phyloP scores from a whole-genome alignment of 1,140 invertebrate genomes.

The Drosophila sechellia region DNA sequence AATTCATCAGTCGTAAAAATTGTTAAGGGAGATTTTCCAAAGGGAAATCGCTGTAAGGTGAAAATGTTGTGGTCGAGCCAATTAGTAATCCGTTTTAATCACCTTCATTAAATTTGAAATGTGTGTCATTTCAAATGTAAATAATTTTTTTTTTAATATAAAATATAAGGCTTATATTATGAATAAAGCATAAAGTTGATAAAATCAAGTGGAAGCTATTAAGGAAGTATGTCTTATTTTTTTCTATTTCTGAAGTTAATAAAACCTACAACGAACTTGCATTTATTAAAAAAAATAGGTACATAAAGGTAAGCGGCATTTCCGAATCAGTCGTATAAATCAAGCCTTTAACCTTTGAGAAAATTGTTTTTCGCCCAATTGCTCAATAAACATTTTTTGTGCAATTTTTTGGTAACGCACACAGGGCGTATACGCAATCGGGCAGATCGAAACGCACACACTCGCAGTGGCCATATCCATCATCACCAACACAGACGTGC shows the following conservation, averaged over 20 bases:
- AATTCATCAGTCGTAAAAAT: slow-evolving; percentile 39
- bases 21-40: slow-evolving; percentile 21
- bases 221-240: too few relatives aligned
- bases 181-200: too few relatives aligned
- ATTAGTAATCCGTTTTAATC: neutral
- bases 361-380: slow-evolving; percentile 48
- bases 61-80: neutral
- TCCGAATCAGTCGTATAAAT: slow-evolving; percentile 9
- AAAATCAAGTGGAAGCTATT: too few relatives aligned
- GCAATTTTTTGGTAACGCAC: neutral
- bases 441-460: slow-evolving; percentile 27
- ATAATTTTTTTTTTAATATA: too few relatives aligned
- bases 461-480: slow-evolving; percentile 61
- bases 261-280: too few relatives aligned
- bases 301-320: neutral
- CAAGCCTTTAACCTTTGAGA: slow-evolving; percentile 1
- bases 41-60: neutral
- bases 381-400: slow-evolving; percentile 21
- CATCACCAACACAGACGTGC: slow-evolving; percentile 31
- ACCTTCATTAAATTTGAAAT: neutral
- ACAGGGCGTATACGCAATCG: slow-evolving; percentile 57
- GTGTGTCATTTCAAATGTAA: too few relatives aligned
- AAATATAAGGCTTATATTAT: too few relatives aligned
- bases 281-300: neutral
- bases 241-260: neutral